Base-by-base conservation (phyloP, 2,888 invertebrate genomes). In the Acanthosepion pharaonis region DNA sequence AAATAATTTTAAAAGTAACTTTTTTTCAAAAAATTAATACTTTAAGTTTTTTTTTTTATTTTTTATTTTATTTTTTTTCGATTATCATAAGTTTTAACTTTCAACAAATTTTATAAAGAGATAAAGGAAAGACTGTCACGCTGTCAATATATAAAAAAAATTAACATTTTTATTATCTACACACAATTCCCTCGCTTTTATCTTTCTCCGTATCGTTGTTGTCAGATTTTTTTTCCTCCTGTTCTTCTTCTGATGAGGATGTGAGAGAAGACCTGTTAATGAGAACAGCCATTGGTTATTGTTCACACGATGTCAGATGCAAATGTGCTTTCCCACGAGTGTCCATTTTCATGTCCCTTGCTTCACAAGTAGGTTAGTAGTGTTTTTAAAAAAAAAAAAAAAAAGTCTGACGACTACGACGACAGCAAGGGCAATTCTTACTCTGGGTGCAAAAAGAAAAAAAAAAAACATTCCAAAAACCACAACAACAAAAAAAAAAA, bases 311-410 rank as follows among this genome's bases (percentile, higher is more conserved):
- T 97, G 96, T 96, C 96, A 96, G 96, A 96, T 96, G 97, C 97
- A 97, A 96, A 96, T 97, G 96, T 96, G 96, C 96, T 96, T 97
- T 97, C 97, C 97, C 97, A 97, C 97, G 97, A 96, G 96, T 96
- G 96, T 96, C 96, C 95, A 95, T 96, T 78, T 96, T 96, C 95
- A 95, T 64, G 94, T 55, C 64, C 59, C 59, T 55, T 48, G 51
- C 93, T 55, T n/a, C 64, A 94, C 94, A 94, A 55, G 55, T 94
- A 94, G 94, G 94, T 94, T 94, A 94, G 94, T 94, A 94, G 94
- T 94, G 94, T 94, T 48, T 94, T 42, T 42, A 42, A 42, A 42
- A 42, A 42, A 42, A 42, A 42, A 42, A 33, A 33, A 42, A 55
- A 55, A 94, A 94, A 93, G 48, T 51, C n/a, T 51, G 28, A 49